Conservation (phyloP, 2,888 invertebrate species). For the Beris morrisii region DNA sequence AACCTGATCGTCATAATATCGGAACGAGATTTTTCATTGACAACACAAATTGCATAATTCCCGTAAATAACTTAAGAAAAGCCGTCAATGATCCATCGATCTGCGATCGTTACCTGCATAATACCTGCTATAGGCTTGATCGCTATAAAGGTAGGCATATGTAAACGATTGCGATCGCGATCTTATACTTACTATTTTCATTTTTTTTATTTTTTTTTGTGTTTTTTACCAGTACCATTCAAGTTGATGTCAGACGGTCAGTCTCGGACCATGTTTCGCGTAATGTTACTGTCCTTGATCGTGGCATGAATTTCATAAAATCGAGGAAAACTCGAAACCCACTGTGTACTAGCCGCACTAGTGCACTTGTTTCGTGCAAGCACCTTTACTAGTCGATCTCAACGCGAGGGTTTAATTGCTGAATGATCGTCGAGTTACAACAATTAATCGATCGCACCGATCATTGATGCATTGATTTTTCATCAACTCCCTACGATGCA, state of each 20-base stretch:
- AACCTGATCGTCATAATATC: not conserved
- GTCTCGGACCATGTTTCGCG: slow-evolving; percentile 30
- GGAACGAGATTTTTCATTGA: slow-evolving; percentile 6
- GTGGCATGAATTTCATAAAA: slow-evolving; percentile 31
- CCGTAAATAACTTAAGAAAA: slow-evolving; percentile 13
- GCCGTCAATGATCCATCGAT: slow-evolving; percentile 21
- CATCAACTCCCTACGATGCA: too few relatives aligned
- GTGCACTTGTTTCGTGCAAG: too few relatives aligned
- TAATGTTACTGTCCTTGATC: slow-evolving; percentile 29
- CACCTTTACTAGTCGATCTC: too few relatives aligned
- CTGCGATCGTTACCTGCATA: not conserved
- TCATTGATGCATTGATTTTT: too few relatives aligned
- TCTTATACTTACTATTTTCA: slow-evolving; percentile 8
- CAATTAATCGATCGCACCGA: too few relatives aligned
- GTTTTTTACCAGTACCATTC: slow-evolving; percentile 12
- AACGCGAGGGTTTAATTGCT: too few relatives aligned
- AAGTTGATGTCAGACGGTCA: slow-evolving; percentile 33
- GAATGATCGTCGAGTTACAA: too few relatives aligned
- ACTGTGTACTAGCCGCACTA: slow-evolving; percentile 19
- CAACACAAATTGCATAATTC: slow-evolving; percentile 14
- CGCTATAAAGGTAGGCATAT: not conserved
- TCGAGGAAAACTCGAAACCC: slow-evolving; percentile 31
- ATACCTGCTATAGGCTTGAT: not conserved
- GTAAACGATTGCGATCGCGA: slow-evolving; percentile 15
- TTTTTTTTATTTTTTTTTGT: not conserved